Conservation (phyloP, 2,888 invertebrate genomes). For the Pheosia gnoma region DNA sequence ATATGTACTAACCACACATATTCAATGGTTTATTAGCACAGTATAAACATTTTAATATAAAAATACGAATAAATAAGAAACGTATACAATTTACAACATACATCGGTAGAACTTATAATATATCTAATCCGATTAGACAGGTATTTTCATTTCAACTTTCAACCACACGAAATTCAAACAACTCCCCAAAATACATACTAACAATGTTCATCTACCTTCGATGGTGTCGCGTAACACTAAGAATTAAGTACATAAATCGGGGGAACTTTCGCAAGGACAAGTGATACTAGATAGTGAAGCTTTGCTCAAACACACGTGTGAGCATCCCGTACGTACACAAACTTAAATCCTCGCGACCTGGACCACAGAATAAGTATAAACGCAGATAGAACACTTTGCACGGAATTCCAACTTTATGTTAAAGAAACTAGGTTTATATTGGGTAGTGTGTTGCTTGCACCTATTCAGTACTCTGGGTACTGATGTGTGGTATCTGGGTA, state of each 20-base stretch:
- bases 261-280: constrained; percentile 46
- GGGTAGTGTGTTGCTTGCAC: neutral
- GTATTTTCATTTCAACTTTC: neutral
- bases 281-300: constrained; percentile 49
- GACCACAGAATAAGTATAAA: constrained; percentile 52
- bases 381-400: constrained; percentile 34
- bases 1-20: too few species aligned
- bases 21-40: too few species aligned
- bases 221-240: constrained; percentile 29
- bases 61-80: too few species aligned
- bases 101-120: too few species aligned
- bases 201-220: constrained; percentile 34
- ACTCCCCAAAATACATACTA: constrained; percentile 14
- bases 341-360: constrained; percentile 57
- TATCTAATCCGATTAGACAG: too few species aligned
- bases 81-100: neutral
- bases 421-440: neutral
- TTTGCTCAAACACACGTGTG: constrained; percentile 56
- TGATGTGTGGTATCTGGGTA: too few species aligned
- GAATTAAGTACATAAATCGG: constrained; percentile 56
- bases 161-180: neutral
- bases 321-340: constrained; percentile 52
- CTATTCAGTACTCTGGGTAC: neutral
- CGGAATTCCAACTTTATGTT: neutral
- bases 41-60: too few species aligned